phyloP scores from a whole-genome alignment of 1,140 invertebrate genomes.

The Pseudomyrmex dendroicus region DNA sequence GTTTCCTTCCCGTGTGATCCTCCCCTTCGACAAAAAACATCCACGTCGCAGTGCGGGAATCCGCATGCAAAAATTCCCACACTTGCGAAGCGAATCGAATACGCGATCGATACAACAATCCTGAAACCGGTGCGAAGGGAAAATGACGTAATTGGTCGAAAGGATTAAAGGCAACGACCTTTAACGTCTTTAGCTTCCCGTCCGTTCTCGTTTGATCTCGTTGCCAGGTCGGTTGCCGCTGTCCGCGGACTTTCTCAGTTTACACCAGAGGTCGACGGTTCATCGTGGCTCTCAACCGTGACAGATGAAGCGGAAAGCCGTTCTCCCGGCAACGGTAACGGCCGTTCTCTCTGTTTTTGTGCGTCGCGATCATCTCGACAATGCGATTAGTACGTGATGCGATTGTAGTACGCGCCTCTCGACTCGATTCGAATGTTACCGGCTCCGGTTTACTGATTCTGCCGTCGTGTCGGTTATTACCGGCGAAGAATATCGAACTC shows the following conservation, averaged over 20 bases:
- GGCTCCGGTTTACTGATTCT: neutral
- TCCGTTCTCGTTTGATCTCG: slow-evolving; percentile 62
- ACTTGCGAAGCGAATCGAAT: slow-evolving; percentile 4
- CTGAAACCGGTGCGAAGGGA: slow-evolving; percentile 12
- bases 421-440: slow-evolving; percentile 31
- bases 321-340: neutral
- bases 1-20: slow-evolving; percentile 31
- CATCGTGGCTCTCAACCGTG: slow-evolving; percentile 72
- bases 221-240: slow-evolving; percentile 50
- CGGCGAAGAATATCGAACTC: neutral
- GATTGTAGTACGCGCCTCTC: neutral
- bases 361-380: neutral
- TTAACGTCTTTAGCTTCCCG: slow-evolving; percentile 54
- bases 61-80: slow-evolving; percentile 76
- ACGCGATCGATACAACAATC: neutral
- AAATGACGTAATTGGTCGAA: slow-evolving; percentile 57
- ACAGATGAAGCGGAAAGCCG: slow-evolving; percentile 19
- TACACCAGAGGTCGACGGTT: slow-evolving; percentile 74
- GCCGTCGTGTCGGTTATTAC: slow-evolving; percentile 16
- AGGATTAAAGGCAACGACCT: slow-evolving; percentile 66
- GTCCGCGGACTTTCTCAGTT: slow-evolving; percentile 73
- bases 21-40: slow-evolving; percentile 33
- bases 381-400: slow-evolving; percentile 36
- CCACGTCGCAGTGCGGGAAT: slow-evolving; percentile 60
- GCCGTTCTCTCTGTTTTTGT: slow-evolving; percentile 24